Base-by-base conservation (phyloP, 2,888 invertebrate species). In the Plutella xylostella region DNA sequence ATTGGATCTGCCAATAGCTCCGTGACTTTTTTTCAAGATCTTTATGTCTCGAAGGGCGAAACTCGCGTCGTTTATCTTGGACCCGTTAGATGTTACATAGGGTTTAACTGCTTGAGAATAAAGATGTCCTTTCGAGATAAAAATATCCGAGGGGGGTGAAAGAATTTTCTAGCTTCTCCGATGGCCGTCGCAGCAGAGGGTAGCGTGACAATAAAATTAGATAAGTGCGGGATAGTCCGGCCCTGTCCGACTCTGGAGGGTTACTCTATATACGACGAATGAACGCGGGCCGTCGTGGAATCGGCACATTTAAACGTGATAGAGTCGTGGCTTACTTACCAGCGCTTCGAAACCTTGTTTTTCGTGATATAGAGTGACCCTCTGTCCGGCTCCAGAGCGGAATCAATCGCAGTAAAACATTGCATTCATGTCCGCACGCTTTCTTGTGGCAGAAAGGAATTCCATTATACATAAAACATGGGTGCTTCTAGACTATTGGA, bases 181-280 rank as follows among this genome's bases (percentile, higher is more conserved):
- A 58, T 53, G 64, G 64, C 61, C 61, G 58, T 64, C 61, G 34
- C 17, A 12, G 9, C 28, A n/a, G 42, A 35, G 65, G 64, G 65
- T 61, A 68, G 69, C 72, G 73, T 80, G 79, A 82, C 79, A 80
- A 79, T 82, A 82, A 82, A 82, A 82, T 82, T 79, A 82, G 80
- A 82, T 80, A 82, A 80, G 78, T 80, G 73, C 72, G 65, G 75
- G 74, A 77, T 72, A 72, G 72, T 67, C 67, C 61, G 25, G 25
- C 15, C 3, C 28, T n/a, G 28, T 9, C 28, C 3, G 28, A 9
- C 4, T 4, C 28, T 28, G 9, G 28, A n/a, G n/a, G n/a, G n/a
- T n/a, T n/a, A n/a, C n/a, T n/a, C n/a, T n/a, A n/a, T n/a, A n/a
- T n/a, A n/a, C n/a, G n/a, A n/a, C n/a, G n/a, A n/a, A n/a, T n/a